Conservation (phyloP, 2,113 vertebrate genomes). For the Caranx ignobilis region DNA sequence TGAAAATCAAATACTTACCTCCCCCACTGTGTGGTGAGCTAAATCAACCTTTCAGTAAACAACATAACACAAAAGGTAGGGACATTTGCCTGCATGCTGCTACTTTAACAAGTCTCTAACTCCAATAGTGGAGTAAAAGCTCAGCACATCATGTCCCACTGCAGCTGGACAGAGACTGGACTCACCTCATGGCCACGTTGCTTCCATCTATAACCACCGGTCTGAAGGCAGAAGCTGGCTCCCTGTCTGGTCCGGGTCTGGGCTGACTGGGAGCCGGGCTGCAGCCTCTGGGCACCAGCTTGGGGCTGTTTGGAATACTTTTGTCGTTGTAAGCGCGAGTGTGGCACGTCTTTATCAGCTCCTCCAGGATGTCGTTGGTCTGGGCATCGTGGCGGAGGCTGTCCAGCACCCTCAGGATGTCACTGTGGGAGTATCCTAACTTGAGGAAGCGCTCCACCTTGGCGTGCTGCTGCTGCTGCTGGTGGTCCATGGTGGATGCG, state of each 20-base stretch:
- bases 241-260: conserved; percentile 36
- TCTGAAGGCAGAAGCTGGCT: conserved; percentile 71
- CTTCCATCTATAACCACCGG: conserved; percentile 93
- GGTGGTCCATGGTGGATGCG: conserved; percentile 73
- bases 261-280: conserved; percentile 13
- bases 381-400: conserved; percentile 87
- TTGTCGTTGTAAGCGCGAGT: conserved; percentile 65
- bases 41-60: no score
- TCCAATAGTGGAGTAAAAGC: neutral
- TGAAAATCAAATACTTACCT: no score
- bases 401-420: conserved; percentile 89
- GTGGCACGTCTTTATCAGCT: conserved; percentile 90
- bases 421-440: conserved; percentile 86
- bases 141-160: neutral
- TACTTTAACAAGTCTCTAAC: no score
- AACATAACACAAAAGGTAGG: no score
- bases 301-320: conserved; percentile 56
- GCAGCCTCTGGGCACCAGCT: conserved; percentile 85
- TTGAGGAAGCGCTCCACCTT: conserved; percentile 92
- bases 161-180: neutral
- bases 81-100: no score
- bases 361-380: conserved; percentile 92
- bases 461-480: conserved; percentile 73
- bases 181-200: conserved; percentile 95
- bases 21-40: no score